Percentiles rank a stretch among this genome's conserved stretches.
These are phyloP conservation scores for Cebidichthys violaceus DNA, from an alignment of 2,113 vertebrate genomes.

Conservation along the genomic window DNA sequence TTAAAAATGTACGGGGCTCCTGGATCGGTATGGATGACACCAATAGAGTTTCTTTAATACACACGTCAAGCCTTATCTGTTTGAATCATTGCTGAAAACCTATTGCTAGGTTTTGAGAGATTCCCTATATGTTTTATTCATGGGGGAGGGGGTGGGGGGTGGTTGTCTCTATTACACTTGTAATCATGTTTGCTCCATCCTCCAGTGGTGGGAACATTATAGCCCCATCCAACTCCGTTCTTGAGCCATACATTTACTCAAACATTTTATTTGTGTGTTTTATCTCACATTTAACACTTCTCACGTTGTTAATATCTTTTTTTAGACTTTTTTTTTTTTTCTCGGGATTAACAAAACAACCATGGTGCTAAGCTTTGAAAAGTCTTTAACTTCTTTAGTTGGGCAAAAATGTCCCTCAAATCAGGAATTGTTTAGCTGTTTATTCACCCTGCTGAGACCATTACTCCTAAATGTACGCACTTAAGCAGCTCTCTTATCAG, in stretches of 20 bases:
- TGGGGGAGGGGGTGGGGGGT: background rate
- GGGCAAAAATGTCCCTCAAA: slow-evolving; percentile 55
- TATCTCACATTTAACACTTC: slow-evolving; percentile 46
- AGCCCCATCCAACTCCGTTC: slow-evolving; percentile 56
- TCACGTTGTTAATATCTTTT: slow-evolving; percentile 41
- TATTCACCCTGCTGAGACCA: slow-evolving; percentile 60
- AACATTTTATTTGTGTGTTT: slow-evolving; percentile 61
- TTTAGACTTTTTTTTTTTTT: slow-evolving; percentile 31
- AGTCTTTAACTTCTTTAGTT: slow-evolving; percentile 53
- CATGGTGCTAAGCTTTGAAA: slow-evolving; percentile 79
- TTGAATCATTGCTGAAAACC: slow-evolving; percentile 59
- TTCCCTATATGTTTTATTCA: slow-evolving; percentile 45
- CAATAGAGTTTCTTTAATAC: slow-evolving; percentile 52
- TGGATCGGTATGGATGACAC: slow-evolving; percentile 28
- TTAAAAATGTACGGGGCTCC: background rate
- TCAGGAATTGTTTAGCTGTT: slow-evolving; percentile 64
- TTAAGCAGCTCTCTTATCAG: slow-evolving; percentile 38
- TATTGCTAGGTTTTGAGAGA: slow-evolving; percentile 44
- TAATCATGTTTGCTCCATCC: slow-evolving; percentile 67
- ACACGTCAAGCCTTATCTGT: slow-evolving; percentile 77
- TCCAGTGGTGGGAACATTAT: slow-evolving; percentile 56
- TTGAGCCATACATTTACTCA: slow-evolving; percentile 73
- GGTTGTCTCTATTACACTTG: slow-evolving; percentile 30
- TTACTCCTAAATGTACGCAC: slow-evolving; percentile 53
- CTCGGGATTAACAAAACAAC: slow-evolving; percentile 56